Base-by-base conservation (phyloP, 2,888 invertebrate species). In the Spilosoma lubricipeda region DNA sequence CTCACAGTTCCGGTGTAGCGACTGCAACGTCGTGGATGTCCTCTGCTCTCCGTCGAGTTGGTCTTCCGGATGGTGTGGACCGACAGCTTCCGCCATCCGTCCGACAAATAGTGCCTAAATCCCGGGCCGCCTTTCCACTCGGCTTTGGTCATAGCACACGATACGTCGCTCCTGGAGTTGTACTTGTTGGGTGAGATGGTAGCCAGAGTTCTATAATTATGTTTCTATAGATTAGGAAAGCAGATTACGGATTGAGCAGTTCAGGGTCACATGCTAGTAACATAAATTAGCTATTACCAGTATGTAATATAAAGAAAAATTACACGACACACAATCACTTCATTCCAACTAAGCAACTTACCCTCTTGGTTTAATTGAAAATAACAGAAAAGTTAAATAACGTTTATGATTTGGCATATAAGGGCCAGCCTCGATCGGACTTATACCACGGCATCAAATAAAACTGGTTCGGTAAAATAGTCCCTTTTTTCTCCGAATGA, bases 41-140 rank as follows among this genome's bases (percentile, higher is more conserved):
- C 5, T 74, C 89, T 0, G 95, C 95, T 71, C 90, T 96, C 0
- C 95, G 93, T 82, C 85, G 87, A 11, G 87, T 77, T 0, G 94
- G 94, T 0, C 83, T 94, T 27, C 92, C 96, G n/a, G 95, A 94
- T 81, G 96, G 96, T 27, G 90, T 93, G 2, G 84, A 91, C 8
- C 90, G 96, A 27, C 97, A 97, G 86, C 91, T 97, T 77, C 98
- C 98, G 13, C 98, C 98, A 0, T 97, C 97, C 39, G 93, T 98
- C 13, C 86, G 93, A 7, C 92, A 91, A 15, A 95, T 98, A 3
- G 96, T 92, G 45, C 92, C 96, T 39, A 94, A 93, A 5, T 98
- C 97, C 23, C 96, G 99, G 63, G 99, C 99, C 23, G 97, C 97
- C 42, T 99, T 99, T 94, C 99, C 99, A 0, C 95, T 99, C 15